A percentile compares a stretch with the other conserved stretches of the same genome.
Evolutionary conservation across 1,140 invertebrate species (phyloP).

Genomic region (Laupala kohalensis): DNA sequence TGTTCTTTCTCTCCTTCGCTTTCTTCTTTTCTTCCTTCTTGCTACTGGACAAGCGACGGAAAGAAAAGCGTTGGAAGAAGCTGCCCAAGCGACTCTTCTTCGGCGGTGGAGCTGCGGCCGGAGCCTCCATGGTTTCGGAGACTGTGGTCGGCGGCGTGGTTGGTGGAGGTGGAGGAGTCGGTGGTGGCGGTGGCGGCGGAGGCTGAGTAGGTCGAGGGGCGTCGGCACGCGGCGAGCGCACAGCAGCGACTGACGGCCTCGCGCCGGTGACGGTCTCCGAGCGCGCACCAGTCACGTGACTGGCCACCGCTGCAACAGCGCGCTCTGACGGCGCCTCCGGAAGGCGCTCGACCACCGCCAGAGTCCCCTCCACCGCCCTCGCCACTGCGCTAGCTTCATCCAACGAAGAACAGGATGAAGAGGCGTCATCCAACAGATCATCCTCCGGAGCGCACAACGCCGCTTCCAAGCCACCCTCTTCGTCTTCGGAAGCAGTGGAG

Average conservation of each 20-base stretch:
- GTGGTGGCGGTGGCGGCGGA: conserved; percentile 5
- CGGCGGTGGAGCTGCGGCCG: conserved; percentile 2
- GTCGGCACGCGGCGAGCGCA: conserved; percentile 1
- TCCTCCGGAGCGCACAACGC: background rate
- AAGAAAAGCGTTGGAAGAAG: conserved; percentile 63
- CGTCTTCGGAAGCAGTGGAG: background rate
- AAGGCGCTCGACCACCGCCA: background rate
- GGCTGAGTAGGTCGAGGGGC: conserved; percentile 1
- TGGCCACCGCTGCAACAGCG: conserved; percentile 6
- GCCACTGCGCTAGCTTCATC: background rate
- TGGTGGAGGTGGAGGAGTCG: conserved; percentile 10
- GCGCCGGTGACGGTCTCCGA: background rate
- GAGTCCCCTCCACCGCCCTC: background rate
- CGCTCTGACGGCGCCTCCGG: conserved; percentile 31
- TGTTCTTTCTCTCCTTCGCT: background rate
- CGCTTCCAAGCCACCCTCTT: conserved; percentile 1
- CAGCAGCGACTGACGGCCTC: background rate
- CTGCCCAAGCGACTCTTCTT: conserved; percentile 38
- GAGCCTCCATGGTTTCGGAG: background rate
- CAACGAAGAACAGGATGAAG: conserved; percentile 12
- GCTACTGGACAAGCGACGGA: conserved; percentile 42
- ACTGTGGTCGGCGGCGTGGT: background rate
- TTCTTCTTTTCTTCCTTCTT: background rate
- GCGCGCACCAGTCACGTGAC: background rate
- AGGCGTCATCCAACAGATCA: conserved; percentile 36